Evolutionary conservation across 2,113 vertebrate genomes (phyloP), one percentile per base, ranked within the genome.

Genomic region (Chloroceryle aenea): DNA sequence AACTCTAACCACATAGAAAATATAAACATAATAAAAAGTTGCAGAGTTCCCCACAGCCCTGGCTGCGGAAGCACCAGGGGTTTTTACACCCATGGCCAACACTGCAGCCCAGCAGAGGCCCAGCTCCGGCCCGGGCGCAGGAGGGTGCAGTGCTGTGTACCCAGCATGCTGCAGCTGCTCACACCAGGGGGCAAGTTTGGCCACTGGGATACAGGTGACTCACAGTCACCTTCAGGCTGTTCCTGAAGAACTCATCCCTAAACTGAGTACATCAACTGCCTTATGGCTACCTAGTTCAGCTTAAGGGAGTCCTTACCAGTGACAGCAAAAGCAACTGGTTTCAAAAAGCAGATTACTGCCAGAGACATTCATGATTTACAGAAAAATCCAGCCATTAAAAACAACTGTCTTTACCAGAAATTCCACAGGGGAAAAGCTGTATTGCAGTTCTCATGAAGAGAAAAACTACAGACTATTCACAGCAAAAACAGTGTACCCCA

Each of bases 311-410:
- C 56, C 85, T 93, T 45, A 45, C 7, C 48, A 48, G 72, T 50
- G 34, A 92, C 42, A 61, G 94, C 74, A 93, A 73, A 55, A 85
- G 14, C 81, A 90, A 84, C 16, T 17, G 69, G 95, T 79, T 90
- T 76, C 64, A 68, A 63, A 96, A 85, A 87, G 89, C 85, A 95
- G 92, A 90, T 96, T 93, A 91, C 93, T 97, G 92, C 97, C 83
- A 73, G 85, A 90, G 32, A 69, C 22, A 6, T 42, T 56, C 43
- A 64, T 5, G 42, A 91, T 66, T 87, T 77, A 59, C 48, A 78
- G 87, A 91, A 93, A 95, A 85, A 45, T 34, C 30, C 81, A 96
- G 89, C 84, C 68, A 84, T 74, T 96, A 94, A 87, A 91, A 95
- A 93, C 69, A 84, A 87, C 2, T 89, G 72, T 95, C 92, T 84